Conservation (phyloP, 2,797 vertebrate species). For the Chloroceryle inda region DNA sequence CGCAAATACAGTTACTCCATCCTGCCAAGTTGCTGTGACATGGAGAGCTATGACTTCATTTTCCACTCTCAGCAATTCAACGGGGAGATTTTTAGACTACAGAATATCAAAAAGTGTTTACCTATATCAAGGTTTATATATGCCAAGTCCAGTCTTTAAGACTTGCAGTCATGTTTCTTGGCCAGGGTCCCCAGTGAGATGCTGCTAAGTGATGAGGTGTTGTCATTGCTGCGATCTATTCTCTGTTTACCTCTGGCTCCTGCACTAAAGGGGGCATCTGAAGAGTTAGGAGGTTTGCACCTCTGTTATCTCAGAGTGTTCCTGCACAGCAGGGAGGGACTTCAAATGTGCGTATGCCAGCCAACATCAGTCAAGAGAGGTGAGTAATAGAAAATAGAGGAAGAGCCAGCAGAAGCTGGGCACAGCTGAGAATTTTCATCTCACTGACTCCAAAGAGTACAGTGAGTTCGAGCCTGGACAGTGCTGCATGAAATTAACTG, state of each 20-base stretch:
- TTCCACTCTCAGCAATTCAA: background rate
- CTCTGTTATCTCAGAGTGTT: background rate
- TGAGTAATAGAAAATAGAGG: slow-evolving; percentile 1
- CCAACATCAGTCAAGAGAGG: slow-evolving; percentile 18
- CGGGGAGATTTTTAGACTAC: background rate
- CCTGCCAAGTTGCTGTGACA: background rate
- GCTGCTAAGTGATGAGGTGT: background rate
- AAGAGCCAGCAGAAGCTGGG: background rate
- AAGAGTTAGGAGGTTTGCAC: background rate
- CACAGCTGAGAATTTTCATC: slow-evolving; percentile 33
- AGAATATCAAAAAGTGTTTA: background rate
- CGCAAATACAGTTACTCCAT: background rate
- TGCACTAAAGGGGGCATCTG: background rate
- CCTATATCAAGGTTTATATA: background rate
- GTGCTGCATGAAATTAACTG: background rate
- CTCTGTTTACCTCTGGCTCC: background rate
- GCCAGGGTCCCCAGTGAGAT: background rate
- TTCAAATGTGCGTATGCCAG: background rate
- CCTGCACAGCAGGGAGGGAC: background rate
- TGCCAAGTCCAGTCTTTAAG: background rate
- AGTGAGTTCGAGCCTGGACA: background rate
- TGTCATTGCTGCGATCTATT: background rate
- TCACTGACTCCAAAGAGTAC: slow-evolving; percentile 31
- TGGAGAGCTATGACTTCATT: background rate
- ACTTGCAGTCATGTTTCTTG: background rate